These are phyloP conservation scores for Hassar affinis DNA, from an alignment of 2,113 vertebrate species.

Conservation along the genomic window DNA sequence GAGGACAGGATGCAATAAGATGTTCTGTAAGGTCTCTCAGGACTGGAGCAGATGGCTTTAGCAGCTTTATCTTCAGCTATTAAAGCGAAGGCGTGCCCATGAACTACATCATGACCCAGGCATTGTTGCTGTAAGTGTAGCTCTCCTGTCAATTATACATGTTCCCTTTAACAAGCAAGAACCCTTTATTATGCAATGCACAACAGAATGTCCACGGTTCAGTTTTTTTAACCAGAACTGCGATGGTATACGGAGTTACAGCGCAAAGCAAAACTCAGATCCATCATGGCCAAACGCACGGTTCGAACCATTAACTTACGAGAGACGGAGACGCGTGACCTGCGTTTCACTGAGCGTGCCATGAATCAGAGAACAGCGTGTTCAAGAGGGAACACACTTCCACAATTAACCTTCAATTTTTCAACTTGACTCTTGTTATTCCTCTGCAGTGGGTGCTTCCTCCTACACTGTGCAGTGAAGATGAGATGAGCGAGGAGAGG, in stretches of 20 bases:
- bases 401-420: constrained; percentile 60
- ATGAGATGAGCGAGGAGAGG: background rate
- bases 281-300: constrained; percentile 49
- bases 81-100: constrained; percentile 42
- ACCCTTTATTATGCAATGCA: background rate
- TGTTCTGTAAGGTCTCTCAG: constrained; percentile 39
- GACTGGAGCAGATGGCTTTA: constrained; percentile 54
- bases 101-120: constrained; percentile 36
- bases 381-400: constrained; percentile 57
- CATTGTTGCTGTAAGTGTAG: background rate
- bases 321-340: constrained; percentile 52
- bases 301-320: constrained; percentile 48
- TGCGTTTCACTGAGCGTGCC: constrained; percentile 41
- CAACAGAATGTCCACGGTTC: background rate
- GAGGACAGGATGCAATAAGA: constrained; percentile 12
- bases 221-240: background rate
- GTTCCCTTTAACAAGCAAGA: background rate
- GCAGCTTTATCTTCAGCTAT: constrained; percentile 49
- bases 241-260: background rate
- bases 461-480: constrained; percentile 18
- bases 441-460: constrained; percentile 9
- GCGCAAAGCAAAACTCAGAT: constrained; percentile 29
- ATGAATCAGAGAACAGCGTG: constrained; percentile 62
- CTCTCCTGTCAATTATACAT: constrained; percentile 6
- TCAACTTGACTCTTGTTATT: constrained; percentile 22